Conservation (phyloP, 2,113 vertebrate genomes). For the Myxocyprinus asiaticus region DNA sequence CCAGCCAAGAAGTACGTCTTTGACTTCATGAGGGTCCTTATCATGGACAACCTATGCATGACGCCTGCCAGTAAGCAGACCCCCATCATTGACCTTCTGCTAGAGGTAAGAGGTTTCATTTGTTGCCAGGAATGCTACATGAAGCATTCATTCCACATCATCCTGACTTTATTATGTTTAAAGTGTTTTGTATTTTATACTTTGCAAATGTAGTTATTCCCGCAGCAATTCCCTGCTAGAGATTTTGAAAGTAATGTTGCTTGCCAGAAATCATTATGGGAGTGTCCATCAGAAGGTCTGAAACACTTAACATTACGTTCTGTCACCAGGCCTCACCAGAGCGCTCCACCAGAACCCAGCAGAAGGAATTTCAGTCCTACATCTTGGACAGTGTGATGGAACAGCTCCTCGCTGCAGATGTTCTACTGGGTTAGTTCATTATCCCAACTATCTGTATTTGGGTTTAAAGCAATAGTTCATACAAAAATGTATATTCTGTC, state of each 20-base stretch:
- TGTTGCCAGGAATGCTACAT: no score
- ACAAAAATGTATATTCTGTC: no score
- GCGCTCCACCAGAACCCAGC: conserved; percentile 94
- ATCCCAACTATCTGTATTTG: no score
- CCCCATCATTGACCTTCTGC: conserved; percentile 89
- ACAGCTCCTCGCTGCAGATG: conserved; percentile 94
- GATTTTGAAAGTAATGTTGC: no score
- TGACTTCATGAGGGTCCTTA: conserved; percentile 96
- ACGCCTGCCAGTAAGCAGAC: conserved; percentile 97
- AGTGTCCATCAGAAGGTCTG: neutral
- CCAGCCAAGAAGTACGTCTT: conserved; percentile 98
- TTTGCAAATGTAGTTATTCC: no score
- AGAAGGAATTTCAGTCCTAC: conserved; percentile 97
- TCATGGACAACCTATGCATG: conserved; percentile 96
- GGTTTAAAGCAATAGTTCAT: no score
- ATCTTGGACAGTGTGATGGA: conserved; percentile 98
- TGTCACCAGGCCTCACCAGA: conserved; percentile 89
- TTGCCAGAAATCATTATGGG: neutral
- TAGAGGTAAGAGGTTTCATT: conserved; percentile 81
- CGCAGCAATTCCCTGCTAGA: no score
- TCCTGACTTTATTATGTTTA: no score
- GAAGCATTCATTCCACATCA: no score
- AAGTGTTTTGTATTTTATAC: no score
- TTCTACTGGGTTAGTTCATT: conserved; percentile 83
- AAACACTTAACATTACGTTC: conserved; percentile 9